Base-by-base conservation (phyloP, 1,140 invertebrate genomes). In the Lysiphlebus fabarum region DNA sequence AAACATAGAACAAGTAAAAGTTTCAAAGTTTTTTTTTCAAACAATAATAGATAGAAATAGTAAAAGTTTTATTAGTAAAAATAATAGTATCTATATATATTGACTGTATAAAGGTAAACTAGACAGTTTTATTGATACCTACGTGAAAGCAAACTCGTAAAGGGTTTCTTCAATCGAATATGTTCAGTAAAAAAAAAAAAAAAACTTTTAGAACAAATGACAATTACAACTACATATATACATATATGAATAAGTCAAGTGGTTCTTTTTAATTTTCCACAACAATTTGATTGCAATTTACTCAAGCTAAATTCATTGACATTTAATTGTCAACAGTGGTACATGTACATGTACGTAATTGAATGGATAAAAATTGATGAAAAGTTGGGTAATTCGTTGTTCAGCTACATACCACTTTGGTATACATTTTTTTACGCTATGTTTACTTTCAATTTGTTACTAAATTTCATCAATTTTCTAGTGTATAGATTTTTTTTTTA, bases 291-390 rank as follows among this genome's bases (percentile, higher is more conserved):
- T n/a, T 26, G 17, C 43, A 6, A 45, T 45, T 45, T 40, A 34
- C 14, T 56, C 50, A 53, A 48, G 40, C 50, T 57, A 54, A 56
- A 40, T 65, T 67, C 60, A 65, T 60, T 62, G 62, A 67, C 57
- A 67, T 65, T 67, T 67, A 67, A 67, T 67, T 65, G 65, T 58
- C 54, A 53, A 49, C 59, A 61, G 57, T 50, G 53, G 59, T 55
- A 62, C 50, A 37, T 50, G 41, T 36, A 36, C 17, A 26, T 26
- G 17, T 26, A 26, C 17, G 50, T 67, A 65, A 67, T 65, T 63
- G 62, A 67, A 65, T 63, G 62, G 59, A 67, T 67, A 67, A 67
- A 65, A 67, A 65, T 63, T 60, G 59, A 67, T 67, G 65, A 67
- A 65, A 67, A 26, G 17, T 26, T 4, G 64, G 61, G 62, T 47